These are phyloP conservation scores for Morbakka virulenta DNA, from an alignment of 30 jellyfish, hydroid and myxozoan species.

Conservation along the genomic window DNA sequence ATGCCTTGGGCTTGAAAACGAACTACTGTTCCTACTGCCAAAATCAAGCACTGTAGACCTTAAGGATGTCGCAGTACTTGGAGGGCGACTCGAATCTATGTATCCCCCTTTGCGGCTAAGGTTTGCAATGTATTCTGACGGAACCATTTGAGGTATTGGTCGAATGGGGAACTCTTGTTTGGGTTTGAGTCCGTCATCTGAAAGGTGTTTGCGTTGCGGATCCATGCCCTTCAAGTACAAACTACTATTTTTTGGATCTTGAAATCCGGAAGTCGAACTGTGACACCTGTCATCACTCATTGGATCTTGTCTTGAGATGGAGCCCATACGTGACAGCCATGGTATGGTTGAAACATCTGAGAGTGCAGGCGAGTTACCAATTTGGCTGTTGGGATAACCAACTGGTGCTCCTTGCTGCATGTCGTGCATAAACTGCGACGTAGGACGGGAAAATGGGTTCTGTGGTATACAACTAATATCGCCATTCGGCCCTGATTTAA, in stretches of 20 bases:
- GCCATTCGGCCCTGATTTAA: too few relatives aligned
- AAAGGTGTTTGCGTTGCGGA: conserved; percentile 46
- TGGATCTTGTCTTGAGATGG: conserved; percentile 47
- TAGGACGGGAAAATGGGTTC: too few relatives aligned
- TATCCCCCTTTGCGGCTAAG: conserved; percentile 59
- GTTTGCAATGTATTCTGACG: too few relatives aligned
- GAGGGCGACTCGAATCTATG: conserved; percentile 69
- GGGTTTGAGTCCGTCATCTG: too few relatives aligned
- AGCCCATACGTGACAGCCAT: conserved; percentile 40
- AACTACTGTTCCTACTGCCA: conserved; percentile 77
- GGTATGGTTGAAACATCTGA: conserved; percentile 66
- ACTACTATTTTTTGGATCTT: conserved; percentile 22
- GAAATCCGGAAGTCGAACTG: conserved; percentile 41
- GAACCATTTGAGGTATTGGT: conserved; percentile 86
- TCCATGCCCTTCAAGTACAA: conserved; percentile 44
- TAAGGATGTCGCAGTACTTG: conserved; percentile 80
- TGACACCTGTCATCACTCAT: conserved; percentile 31
- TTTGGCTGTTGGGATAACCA: too few relatives aligned
- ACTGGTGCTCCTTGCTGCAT: too few relatives aligned
- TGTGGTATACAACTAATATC: too few relatives aligned
- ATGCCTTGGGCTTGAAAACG: conserved; percentile 81
- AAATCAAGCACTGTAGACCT: conserved; percentile 73
- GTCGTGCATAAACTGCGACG: too few relatives aligned
- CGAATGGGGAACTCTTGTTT: conserved; percentile 67
- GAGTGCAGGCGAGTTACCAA: conserved; percentile 56